Percentiles rank a stretch among this genome's conserved stretches.
These are phyloP conservation scores for Synanthedon tipuliformis DNA, from an alignment of 2,888 invertebrate genomes.

Conservation along the genomic window DNA sequence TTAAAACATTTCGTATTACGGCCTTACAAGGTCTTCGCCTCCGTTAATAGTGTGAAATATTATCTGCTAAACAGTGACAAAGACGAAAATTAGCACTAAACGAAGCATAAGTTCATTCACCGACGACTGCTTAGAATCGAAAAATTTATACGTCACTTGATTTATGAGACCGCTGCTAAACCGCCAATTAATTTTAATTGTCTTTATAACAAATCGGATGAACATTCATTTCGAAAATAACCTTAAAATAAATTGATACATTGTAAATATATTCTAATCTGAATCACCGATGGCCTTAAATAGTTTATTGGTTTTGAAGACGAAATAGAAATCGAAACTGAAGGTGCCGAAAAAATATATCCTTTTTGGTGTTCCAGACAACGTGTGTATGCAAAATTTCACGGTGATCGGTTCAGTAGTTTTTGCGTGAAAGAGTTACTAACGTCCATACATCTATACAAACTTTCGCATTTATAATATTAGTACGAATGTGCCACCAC, in stretches of 20 bases:
- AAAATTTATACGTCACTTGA: background rate
- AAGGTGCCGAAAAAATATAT: no score
- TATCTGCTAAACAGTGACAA: constrained; percentile 45
- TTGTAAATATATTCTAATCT: no score
- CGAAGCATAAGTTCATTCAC: constrained; percentile 49
- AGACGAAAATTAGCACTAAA: constrained; percentile 47
- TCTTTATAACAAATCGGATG: background rate
- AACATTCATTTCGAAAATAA: background rate
- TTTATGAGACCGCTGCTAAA: background rate
- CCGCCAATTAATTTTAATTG: background rate
- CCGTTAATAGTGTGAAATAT: constrained; percentile 30
- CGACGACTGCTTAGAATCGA: constrained; percentile 10
- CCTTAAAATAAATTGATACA: background rate
- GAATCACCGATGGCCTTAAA: no score
- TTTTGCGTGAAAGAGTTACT: no score
- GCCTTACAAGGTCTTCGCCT: constrained; percentile 18
- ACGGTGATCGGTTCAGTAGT: no score
- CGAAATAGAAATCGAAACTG: no score
- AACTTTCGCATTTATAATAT: no score
- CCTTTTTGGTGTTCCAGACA: no score
- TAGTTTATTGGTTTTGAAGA: no score
- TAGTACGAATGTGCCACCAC: no score
- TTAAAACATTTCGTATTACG: constrained; percentile 7
- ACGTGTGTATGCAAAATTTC: no score
- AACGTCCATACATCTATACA: no score